phyloP scores from a whole-genome alignment of 2,797 vertebrate species.

The Crax fasciolata region DNA sequence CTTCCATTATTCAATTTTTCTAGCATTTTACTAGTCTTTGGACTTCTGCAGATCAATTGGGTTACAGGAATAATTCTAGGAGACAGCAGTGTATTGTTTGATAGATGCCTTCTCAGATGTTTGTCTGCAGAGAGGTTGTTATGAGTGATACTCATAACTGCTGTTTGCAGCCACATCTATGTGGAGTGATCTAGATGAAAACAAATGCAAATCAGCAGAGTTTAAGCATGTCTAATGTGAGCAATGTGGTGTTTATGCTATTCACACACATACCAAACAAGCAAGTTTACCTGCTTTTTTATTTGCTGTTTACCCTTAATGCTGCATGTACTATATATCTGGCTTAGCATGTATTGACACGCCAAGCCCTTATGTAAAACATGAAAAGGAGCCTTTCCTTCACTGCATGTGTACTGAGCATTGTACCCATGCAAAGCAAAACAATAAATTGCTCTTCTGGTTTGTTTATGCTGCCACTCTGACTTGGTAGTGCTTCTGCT shows the following conservation, averaged over 20 bases:
- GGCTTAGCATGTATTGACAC: not conserved
- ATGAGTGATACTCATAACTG: not conserved
- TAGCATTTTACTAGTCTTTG: not conserved
- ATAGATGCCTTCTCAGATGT: not conserved
- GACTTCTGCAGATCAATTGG: not conserved
- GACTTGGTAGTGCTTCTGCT: not conserved
- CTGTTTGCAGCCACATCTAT: not conserved
- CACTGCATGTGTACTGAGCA: not conserved
- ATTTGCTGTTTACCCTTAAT: conserved; percentile 39
- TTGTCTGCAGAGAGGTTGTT: not conserved
- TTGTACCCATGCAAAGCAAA: not conserved
- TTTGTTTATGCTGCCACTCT: not conserved
- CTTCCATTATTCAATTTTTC: not conserved
- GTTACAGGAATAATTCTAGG: not conserved
- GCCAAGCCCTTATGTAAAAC: not conserved
- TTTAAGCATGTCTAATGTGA: conserved; percentile 3
- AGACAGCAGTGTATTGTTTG: not conserved
- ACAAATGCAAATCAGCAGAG: conserved; percentile 43
- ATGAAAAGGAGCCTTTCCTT: not conserved
- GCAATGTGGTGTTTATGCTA: conserved; percentile 1
- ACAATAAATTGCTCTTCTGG: not conserved
- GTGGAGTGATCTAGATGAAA: not conserved
- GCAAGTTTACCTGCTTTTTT: conserved; percentile 59
- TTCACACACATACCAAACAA: conserved; percentile 53
- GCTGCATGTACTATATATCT: not conserved